Conservation (phyloP, 2,888 invertebrate species). For the Amphipyra tragopoginis region DNA sequence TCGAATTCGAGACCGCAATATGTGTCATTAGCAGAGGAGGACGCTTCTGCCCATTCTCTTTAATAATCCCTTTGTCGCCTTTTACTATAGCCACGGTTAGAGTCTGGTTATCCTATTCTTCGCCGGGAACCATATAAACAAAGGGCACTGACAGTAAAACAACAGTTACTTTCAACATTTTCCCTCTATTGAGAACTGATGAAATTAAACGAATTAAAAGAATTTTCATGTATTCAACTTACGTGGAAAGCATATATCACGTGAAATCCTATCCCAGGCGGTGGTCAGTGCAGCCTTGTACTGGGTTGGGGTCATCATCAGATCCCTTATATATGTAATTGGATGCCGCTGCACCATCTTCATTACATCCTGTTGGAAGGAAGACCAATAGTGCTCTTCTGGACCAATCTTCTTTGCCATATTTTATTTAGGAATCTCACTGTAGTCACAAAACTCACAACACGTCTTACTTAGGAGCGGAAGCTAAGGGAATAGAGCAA, state of each 20-base stretch:
- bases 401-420: slow-evolving; percentile 46
- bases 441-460: slow-evolving; percentile 8
- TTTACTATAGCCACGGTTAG: too few relatives aligned
- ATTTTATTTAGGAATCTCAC: slow-evolving; percentile 4
- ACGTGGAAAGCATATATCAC: slow-evolving; percentile 42
- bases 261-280: slow-evolving; percentile 45
- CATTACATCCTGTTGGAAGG: slow-evolving; percentile 32
- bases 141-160: too few relatives aligned
- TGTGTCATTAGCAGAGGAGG: too few relatives aligned
- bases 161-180: too few relatives aligned
- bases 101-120: too few relatives aligned
- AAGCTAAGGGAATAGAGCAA: slow-evolving; percentile 23
- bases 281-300: slow-evolving; percentile 48
- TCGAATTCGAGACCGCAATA: too few relatives aligned
- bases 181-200: too few relatives aligned
- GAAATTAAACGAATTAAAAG: too few relatives aligned
- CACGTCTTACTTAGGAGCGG: slow-evolving; percentile 22
- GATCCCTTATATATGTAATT: slow-evolving; percentile 37
- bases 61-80: too few relatives aligned
- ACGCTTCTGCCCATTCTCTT: too few relatives aligned
- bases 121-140: too few relatives aligned
- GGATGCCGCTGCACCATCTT: slow-evolving; percentile 48
- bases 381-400: slow-evolving; percentile 40
- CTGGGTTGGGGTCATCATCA: slow-evolving; percentile 47
- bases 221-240: slow-evolving; percentile 10